Evolutionary conservation across 1,140 invertebrate species (phyloP), one percentile per base, ranked within the genome.

Genomic region (Dendroctonus valens): DNA sequence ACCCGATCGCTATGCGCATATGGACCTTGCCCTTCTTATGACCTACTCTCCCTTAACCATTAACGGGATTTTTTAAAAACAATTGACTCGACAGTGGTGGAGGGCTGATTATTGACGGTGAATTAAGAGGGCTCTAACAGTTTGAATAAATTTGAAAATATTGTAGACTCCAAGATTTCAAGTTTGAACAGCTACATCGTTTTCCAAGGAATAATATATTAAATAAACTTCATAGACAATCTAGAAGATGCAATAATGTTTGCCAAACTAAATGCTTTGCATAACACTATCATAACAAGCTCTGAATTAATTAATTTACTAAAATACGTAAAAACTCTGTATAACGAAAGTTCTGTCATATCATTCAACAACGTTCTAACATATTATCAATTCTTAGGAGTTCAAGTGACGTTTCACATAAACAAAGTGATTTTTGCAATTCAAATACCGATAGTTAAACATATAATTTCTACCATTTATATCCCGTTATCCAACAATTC

Each of bases 161-260:
- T n/a, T n/a, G n/a, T n/a, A n/a, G n/a, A n/a, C n/a, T n/a, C n/a
- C n/a, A n/a, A n/a, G n/a, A n/a, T n/a, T n/a, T n/a, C n/a, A n/a
- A n/a, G n/a, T n/a, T n/a, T 44, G n/a, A 7, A 44, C n/a, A n/a
- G n/a, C 42, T 44, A 44, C n/a, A 7, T 44, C 42, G n/a, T n/a
- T n/a, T 44, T 44, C n/a, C 42, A 44, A n/a, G 42, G 42, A 7
- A 44, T 44, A 7, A 7, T 57, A 7, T 39, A 11, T 6, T 38
- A 38, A 40, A 40, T 57, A 7, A 6, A 39, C 8, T 57, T 57
- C 40, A 39, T 57, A 57, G 54, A 57, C 14, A 57, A 57, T 14
- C 54, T 57, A 39, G 54, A 57, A 39, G 37, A 57, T 26, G 54
- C 37, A 11, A 57, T 57, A 40, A 57, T 57, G 54, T 57, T 57